phyloP scores from a whole-genome alignment of 37 sponge, comb jelly and placozoan species.

The Geodia barretti region DNA sequence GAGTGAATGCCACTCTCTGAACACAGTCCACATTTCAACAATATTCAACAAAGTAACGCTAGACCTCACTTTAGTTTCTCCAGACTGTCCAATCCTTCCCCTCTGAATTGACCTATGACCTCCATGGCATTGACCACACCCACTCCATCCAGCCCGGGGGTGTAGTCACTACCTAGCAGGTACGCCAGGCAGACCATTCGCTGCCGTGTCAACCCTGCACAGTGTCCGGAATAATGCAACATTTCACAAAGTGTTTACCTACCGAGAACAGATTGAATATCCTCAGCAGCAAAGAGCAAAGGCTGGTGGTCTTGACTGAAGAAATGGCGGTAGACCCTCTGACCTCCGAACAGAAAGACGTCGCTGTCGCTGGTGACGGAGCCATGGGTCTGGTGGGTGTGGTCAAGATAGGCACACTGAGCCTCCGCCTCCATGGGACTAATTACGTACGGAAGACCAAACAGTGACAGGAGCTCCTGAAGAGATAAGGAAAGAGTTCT shows the following conservation, averaged over 20 bases:
- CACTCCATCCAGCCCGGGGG: conserved; percentile 87
- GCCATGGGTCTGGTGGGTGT: conserved; percentile 59
- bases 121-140: conserved; percentile 88
- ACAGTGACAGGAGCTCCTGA: conserved; percentile 88
- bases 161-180: conserved; percentile 95
- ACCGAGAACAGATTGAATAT: conserved; percentile 62
- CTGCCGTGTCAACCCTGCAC: conserved; percentile 67
- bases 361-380: conserved; percentile 97
- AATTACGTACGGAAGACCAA: conserved; percentile 90
- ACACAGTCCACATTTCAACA: not conserved
- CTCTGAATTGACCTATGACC: conserved; percentile 67
- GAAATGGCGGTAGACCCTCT: conserved; percentile 83
- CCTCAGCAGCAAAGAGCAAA: conserved; percentile 39
- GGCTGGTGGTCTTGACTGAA: conserved; percentile 72
- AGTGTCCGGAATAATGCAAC: too few relatives aligned
- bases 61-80: conserved; percentile 67
- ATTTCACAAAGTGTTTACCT: conserved; percentile 5
- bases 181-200: conserved; percentile 81
- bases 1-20: not conserved
- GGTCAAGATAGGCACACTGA: conserved; percentile 94
- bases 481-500: not conserved
- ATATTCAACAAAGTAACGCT: not conserved
- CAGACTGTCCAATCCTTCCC: conserved; percentile 60
- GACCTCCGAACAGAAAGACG: conserved; percentile 91
- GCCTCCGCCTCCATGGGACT: conserved; percentile 97